These are phyloP conservation scores for Parauchenoglanis ngamensis DNA, from an alignment of 2,797 vertebrate genomes.

Conservation along the genomic window DNA sequence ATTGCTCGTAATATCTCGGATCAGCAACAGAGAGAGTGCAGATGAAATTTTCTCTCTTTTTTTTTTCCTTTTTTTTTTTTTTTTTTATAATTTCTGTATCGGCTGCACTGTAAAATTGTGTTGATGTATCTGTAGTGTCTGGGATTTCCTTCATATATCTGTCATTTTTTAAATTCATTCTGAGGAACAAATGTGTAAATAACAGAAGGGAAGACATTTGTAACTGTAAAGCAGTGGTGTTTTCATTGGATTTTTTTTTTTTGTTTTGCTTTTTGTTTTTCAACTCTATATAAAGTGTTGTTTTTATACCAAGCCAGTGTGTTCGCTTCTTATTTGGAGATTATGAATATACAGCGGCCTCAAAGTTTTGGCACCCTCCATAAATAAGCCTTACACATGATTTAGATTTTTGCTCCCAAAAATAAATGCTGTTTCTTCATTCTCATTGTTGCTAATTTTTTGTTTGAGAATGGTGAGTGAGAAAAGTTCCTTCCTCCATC, in stretches of 20 bases:
- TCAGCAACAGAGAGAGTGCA: background rate
- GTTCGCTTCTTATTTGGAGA: slow-evolving; percentile 27
- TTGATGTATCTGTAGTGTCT: slow-evolving; percentile 34
- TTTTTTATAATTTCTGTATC: slow-evolving; percentile 55
- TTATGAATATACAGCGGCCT: background rate
- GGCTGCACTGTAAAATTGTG: slow-evolving; percentile 72
- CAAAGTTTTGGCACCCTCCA: background rate
- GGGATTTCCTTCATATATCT: background rate
- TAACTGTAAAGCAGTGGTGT: slow-evolving; percentile 90
- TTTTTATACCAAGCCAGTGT: slow-evolving; percentile 79
- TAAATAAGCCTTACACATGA: no score
- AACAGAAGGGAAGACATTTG: slow-evolving; percentile 79
- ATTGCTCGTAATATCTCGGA: background rate
- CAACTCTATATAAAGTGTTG: slow-evolving; percentile 88
- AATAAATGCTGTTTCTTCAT: background rate
- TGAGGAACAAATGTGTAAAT: slow-evolving; percentile 81
- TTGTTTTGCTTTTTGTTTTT: slow-evolving; percentile 73
- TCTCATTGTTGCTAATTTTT: background rate
- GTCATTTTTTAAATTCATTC: slow-evolving; percentile 60
- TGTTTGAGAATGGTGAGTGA: no score
- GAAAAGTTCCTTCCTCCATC: no score
- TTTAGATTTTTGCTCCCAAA: no score
- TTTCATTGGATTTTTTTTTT: slow-evolving; percentile 81
- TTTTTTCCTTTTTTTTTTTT: slow-evolving; percentile 40
- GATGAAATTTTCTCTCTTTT: background rate